These are phyloP conservation scores for Aproaerema taeniolella DNA, from an alignment of 2,888 invertebrate species.

Conservation along the genomic window DNA sequence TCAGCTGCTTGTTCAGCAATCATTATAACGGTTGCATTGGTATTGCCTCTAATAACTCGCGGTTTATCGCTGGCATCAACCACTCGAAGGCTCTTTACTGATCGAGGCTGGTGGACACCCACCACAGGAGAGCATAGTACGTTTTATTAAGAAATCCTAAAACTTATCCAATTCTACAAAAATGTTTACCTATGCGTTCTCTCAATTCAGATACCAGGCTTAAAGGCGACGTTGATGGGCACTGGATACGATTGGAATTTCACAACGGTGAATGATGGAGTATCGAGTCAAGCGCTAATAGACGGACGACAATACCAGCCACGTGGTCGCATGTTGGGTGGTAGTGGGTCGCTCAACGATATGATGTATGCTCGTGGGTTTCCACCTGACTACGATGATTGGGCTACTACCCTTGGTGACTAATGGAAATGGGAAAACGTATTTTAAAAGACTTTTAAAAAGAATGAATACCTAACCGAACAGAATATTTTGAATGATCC, in stretches of 20 bases:
- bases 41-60: slow-evolving; percentile 48
- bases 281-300: slow-evolving; percentile 37
- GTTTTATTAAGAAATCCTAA: not conserved
- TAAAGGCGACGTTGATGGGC: slow-evolving; percentile 32
- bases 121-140: slow-evolving; percentile 23
- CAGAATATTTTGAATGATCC: slow-evolving; percentile 39
- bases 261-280: slow-evolving; percentile 41
- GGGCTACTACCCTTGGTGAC: slow-evolving; percentile 31
- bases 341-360: slow-evolving; percentile 55
- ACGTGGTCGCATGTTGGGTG: slow-evolving; percentile 54
- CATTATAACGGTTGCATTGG: slow-evolving; percentile 61
- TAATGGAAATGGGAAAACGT: slow-evolving; percentile 53
- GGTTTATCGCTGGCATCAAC: slow-evolving; percentile 48
- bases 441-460: slow-evolving; percentile 51
- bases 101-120: slow-evolving; percentile 58
- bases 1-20: slow-evolving; percentile 56
- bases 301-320: slow-evolving; percentile 47
- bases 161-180: not conserved
- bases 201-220: slow-evolving; percentile 45
- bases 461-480: slow-evolving; percentile 54
- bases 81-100: slow-evolving; percentile 31
- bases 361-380: slow-evolving; percentile 61
- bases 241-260: slow-evolving; percentile 59
- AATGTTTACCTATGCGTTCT: not conserved
- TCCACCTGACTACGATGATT: slow-evolving; percentile 54